A percentile compares a stretch with the other conserved stretches of the same genome.
These are phyloP conservation scores for Trachelus iudaicus DNA, from an alignment of 2,888 invertebrate genomes.

Conservation along the genomic window DNA sequence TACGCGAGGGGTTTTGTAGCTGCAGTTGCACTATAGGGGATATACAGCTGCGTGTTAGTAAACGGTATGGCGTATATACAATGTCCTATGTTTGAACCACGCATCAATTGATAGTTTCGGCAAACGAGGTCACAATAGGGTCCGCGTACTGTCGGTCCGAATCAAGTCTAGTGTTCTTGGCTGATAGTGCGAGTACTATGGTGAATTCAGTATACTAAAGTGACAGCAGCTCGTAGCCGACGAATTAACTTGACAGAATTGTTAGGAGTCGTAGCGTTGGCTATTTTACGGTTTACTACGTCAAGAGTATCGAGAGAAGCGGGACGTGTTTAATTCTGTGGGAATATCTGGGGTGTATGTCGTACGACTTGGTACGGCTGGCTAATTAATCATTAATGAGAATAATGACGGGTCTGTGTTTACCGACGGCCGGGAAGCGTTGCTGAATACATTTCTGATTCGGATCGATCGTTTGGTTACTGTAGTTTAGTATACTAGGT, in stretches of 20 bases:
- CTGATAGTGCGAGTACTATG: neutral
- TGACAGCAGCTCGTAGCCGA: neutral
- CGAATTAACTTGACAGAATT: neutral
- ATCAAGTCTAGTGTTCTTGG: neutral
- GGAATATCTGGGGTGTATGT: neutral
- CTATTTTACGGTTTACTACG: neutral
- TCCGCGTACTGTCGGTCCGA: neutral
- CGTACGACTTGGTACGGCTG: neutral
- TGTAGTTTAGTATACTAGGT: neutral
- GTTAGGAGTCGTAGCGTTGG: neutral
- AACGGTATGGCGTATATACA: neutral
- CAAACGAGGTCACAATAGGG: constrained; percentile 42
- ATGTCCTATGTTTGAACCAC: neutral
- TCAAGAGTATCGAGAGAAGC: neutral
- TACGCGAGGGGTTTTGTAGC: constrained; percentile 22
- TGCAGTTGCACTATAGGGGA: constrained; percentile 33
- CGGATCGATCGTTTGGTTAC: neutral
- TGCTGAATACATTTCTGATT: neutral
- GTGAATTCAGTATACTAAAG: neutral
- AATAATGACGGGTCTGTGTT: neutral
- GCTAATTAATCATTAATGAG: neutral
- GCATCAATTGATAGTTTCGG: constrained; percentile 60
- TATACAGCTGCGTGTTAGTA: neutral
- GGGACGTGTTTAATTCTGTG: neutral
- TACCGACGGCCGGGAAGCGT: neutral